Base-by-base conservation (phyloP, 2,113 vertebrate species). In the Mormoops blainvillei region DNA sequence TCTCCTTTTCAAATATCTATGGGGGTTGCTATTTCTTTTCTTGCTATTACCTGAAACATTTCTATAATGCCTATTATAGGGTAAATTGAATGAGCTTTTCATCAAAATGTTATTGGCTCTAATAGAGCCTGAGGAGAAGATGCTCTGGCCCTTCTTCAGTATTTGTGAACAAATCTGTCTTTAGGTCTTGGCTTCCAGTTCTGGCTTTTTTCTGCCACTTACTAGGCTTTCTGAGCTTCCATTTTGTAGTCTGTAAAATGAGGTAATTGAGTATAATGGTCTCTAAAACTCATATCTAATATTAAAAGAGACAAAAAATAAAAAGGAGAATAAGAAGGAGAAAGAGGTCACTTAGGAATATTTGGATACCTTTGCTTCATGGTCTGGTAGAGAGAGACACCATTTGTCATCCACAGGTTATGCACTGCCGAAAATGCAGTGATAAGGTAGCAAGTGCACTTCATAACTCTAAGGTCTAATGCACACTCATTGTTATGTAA, bases 241-340 rank as follows among this genome's bases (percentile, higher is more conserved):
- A 14, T 67, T 92, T 95, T 96, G 33, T 85, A 71, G 92, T 56
- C 36, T 68, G 14, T 81, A 78, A 93, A 74, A 94, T 77, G 78
- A 97, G 0, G 4, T n/a, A 58, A 87, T 63, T 94, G n/a, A 77
- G 3, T 87, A 11, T n/a, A 43, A 19, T 89, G 31, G 28, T 89
- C 10, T 92, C 38, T 65, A 63, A 90, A 81, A 88, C 63, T 65
- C 45, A 82, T 48, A 41, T 12, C 4, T 65, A n/a, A 45, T 36
- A 77, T 78, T 85, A 68, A 74, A 93, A 90, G 22, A 80, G 13
- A n/a, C 65, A 89, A 71, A 56, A 89, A 71, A 56, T 36, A 38
- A 83, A 15, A 61, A 77, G 50, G 28, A 84, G 71, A 31, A 87
- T 41, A 81, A 65, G 7, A 80, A 76, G 8, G 26, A 70, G 22